phyloP scores from a whole-genome alignment of 2,113 vertebrate genomes.

The Bufo bufo region DNA sequence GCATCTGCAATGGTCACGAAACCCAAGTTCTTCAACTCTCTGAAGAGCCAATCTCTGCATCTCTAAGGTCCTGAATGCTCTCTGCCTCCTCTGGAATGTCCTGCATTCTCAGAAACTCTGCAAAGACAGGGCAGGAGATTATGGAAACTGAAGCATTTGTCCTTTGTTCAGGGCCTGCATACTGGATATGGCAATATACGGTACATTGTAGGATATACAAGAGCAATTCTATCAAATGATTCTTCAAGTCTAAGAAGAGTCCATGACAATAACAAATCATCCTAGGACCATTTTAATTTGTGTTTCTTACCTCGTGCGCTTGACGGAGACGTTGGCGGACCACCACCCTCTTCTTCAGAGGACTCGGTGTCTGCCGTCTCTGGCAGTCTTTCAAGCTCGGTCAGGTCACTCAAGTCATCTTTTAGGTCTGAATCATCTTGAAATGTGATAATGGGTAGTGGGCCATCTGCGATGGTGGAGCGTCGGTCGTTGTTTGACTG shows the following conservation, averaged over 20 bases:
- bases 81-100: constrained; percentile 92
- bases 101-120: constrained; percentile 83
- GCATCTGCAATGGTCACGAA: neutral
- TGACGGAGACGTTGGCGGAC: constrained; percentile 65
- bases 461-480: constrained; percentile 46
- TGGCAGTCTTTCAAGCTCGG: constrained; percentile 65
- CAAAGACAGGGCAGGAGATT: neutral
- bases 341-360: constrained; percentile 73
- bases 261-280: neutral
- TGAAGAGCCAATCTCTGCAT: constrained; percentile 63
- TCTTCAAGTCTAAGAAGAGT: neutral
- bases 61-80: constrained; percentile 70
- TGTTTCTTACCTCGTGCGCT: constrained; percentile 70
- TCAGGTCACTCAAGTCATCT: constrained; percentile 65
- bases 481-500: constrained; percentile 32
- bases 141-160: neutral
- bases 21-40: constrained; percentile 63
- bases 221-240: no score
- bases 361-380: constrained; percentile 75
- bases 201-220: no score
- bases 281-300: neutral
- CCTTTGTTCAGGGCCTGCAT: neutral
- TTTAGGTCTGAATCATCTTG: constrained; percentile 63
- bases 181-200: no score
- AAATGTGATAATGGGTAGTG: constrained; percentile 60